Percentiles rank a stretch among this genome's conserved stretches.
These are phyloP conservation scores for Sylvicola cinctus DNA, from an alignment of 2,888 invertebrate genomes.

Conservation along the genomic window DNA sequence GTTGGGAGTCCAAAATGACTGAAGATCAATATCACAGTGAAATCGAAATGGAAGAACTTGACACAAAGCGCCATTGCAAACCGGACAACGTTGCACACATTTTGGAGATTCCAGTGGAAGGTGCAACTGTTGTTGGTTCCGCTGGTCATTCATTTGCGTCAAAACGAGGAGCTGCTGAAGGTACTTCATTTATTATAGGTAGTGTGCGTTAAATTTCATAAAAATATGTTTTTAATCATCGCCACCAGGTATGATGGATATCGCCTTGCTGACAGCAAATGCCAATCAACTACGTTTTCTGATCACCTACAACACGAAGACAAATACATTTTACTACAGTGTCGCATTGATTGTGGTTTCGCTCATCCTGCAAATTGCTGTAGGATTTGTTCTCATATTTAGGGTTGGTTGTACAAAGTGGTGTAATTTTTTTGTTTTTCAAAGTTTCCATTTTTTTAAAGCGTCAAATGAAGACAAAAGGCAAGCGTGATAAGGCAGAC, in stretches of 20 bases:
- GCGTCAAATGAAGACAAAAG: conserved; percentile 16
- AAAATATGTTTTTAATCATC: no score
- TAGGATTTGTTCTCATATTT: conserved; percentile 38
- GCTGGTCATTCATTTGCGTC: no score
- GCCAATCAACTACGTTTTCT: conserved; percentile 46
- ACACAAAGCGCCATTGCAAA: no score
- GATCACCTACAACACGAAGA: conserved; percentile 33
- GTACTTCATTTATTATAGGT: no score
- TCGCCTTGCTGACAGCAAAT: conserved; percentile 46
- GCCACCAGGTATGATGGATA: conserved; percentile 52
- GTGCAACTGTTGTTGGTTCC: no score
- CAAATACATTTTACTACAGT: conserved; percentile 35
- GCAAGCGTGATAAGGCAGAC: conserved; percentile 21
- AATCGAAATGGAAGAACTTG: no score
- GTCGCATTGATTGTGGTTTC: conserved; percentile 35
- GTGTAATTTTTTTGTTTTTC: neutral
- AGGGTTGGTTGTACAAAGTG: conserved; percentile 25
- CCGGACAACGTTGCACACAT: no score
- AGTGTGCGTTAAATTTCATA: no score
- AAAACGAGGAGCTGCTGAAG: no score
- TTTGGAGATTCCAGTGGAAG: no score
- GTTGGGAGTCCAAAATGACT: no score
- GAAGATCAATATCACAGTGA: no score
- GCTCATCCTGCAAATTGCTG: conserved; percentile 38
- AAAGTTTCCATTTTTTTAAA: conserved; percentile 9